Percentiles rank a stretch among this genome's conserved stretches.
Conservation (phyloP, 2,888 invertebrate species). For the Notodonta dromedarius region DNA sequence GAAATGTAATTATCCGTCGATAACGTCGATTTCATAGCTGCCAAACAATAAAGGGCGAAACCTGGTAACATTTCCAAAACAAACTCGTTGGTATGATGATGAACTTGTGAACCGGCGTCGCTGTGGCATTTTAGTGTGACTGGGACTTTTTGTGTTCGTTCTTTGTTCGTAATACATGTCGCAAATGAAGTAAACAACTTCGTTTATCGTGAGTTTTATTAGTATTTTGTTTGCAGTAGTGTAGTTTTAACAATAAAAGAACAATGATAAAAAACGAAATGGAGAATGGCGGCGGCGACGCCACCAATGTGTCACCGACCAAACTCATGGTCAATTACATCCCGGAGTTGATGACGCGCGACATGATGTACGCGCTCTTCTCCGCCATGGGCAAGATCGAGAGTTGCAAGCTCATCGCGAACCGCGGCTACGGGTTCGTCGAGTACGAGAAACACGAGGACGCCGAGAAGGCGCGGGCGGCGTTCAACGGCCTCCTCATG, state of each 20-base stretch:
- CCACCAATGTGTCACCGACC: conserved; percentile 83
- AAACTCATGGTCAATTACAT: conserved; percentile 85
- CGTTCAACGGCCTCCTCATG: conserved; percentile 82
- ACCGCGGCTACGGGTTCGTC: conserved; percentile 81
- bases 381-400: conserved; percentile 82
- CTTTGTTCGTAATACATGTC: conserved; percentile 74
- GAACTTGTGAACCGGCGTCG: conserved; percentile 83
- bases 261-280: conserved; percentile 79
- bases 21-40: conserved; percentile 33
- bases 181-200: conserved; percentile 78
- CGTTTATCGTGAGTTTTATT: conserved; percentile 70
- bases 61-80: conserved; percentile 81
- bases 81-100: conserved; percentile 74
- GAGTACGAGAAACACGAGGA: conserved; percentile 82
- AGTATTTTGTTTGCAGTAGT: conserved; percentile 77
- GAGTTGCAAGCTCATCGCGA: conserved; percentile 80
- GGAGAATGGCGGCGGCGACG: conserved; percentile 85
- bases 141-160: conserved; percentile 75
- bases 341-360: conserved; percentile 82
- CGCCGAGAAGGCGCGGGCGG: conserved; percentile 81
- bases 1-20: conserved; percentile 38
- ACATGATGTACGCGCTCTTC: conserved; percentile 83
- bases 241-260: conserved; percentile 72
- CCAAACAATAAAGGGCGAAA: conserved; percentile 49
- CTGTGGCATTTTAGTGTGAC: conserved; percentile 77